A percentile compares a stretch with the other conserved stretches of the same genome.
Conservation (phyloP, 2,797 vertebrate species). For the Todus mexicanus region DNA sequence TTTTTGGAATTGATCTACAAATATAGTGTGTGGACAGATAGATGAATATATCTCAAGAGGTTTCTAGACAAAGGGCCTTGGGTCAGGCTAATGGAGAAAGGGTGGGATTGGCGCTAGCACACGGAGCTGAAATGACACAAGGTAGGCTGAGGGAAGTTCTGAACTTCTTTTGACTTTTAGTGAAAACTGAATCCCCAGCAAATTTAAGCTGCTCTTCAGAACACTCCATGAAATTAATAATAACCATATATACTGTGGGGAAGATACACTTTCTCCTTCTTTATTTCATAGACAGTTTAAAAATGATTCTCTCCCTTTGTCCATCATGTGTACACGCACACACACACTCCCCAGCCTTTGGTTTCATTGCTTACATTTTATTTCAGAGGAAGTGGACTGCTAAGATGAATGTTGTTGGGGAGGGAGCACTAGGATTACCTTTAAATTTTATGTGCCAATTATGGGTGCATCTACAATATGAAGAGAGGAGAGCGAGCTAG, state of each 20-base stretch:
- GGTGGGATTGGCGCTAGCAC: neutral
- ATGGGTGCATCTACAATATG: neutral
- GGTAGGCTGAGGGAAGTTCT: neutral
- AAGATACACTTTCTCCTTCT: neutral
- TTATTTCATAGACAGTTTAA: neutral
- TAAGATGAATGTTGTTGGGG: neutral
- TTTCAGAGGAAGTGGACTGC: neutral
- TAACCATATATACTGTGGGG: neutral
- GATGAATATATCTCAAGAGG: neutral
- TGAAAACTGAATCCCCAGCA: neutral
- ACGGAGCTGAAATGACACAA: neutral
- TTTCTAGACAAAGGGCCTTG: neutral
- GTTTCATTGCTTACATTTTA: neutral
- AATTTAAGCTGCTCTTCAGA: neutral
- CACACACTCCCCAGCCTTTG: neutral
- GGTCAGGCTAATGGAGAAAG: neutral
- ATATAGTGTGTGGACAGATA: neutral
- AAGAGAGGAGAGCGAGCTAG: neutral
- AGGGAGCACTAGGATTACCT: neutral
- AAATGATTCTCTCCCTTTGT: neutral
- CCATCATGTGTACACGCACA: too few species aligned
- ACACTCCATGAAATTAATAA: neutral
- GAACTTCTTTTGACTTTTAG: neutral
- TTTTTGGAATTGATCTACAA: neutral
- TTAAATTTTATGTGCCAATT: constrained; percentile 13